Evolutionary conservation across 2,113 vertebrate genomes (phyloP).

Genomic region (Budorcas taxicolor): DNA sequence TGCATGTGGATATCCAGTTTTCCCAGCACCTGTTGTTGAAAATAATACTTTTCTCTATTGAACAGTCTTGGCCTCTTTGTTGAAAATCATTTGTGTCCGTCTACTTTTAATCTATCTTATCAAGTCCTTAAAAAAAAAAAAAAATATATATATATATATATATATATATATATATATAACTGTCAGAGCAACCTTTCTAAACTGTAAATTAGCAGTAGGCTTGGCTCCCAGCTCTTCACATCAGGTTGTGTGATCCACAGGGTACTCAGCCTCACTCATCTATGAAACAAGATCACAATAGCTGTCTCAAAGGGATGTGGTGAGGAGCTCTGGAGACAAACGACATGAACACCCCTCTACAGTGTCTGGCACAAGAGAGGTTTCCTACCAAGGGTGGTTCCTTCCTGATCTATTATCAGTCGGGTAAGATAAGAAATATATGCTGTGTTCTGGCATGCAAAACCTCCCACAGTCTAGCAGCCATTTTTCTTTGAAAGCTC

Average conservation of each 20-base stretch:
- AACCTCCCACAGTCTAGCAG: not conserved
- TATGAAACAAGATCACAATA: not conserved
- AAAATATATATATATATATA: no score
- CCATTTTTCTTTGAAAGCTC: not conserved
- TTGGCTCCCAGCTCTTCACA: not conserved
- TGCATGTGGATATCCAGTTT: not conserved
- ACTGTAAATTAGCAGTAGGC: not conserved
- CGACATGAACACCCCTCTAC: no score
- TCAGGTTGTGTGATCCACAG: not conserved
- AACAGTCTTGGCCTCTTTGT: not conserved
- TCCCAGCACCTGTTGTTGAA: not conserved
- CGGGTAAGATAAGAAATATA: not conserved
- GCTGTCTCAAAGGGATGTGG: not conserved
- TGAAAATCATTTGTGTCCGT: not conserved
- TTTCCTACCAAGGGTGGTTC: not conserved
- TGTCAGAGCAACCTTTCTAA: not conserved
- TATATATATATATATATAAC: not conserved
- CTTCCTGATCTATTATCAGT: not conserved
- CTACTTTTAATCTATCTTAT: not conserved
- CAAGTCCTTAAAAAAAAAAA: not conserved
- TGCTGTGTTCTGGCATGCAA: not conserved
- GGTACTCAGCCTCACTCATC: not conserved
- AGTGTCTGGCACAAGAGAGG: not conserved
- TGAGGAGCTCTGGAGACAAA: not conserved
- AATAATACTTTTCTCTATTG: not conserved